Base-by-base conservation (phyloP, 2,888 invertebrate species). In the Itoplectis maculator region DNA sequence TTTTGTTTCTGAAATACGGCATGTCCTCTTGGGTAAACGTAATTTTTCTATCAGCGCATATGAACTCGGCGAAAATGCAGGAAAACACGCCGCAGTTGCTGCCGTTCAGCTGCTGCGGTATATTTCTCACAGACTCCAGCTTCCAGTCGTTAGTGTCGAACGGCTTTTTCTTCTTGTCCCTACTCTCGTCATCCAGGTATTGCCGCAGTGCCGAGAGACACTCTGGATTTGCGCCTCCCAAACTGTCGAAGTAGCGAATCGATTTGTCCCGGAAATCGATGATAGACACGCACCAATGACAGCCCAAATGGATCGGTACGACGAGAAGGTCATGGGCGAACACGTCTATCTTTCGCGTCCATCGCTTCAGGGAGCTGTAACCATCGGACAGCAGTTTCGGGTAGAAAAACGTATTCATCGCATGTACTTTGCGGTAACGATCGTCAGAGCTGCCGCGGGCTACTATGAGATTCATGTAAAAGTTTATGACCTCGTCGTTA, bases 51-150 rank as follows among this genome's bases (percentile, higher is more conserved):
- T 95, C 94, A 68, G 98, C 95, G 0, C 96, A 94, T 37, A 97
- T 93, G 93, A 97, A 99, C 93, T 99, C 99, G 0, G 99, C 99
- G 94, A 97, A 99, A 91, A 98, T 98, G 93, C 99, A 99, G 29
- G 98, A 95, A 93, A 99, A 99, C 94, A 99, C 97, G 6, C 99
- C 99, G 93, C 99, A 99, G 93, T 99, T 99, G 91, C 97, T 97
- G 74, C 98, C 98, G 93, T 99, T 99, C 95, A 96, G 96, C 92
- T 99, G 99, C 87, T 97, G 97, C 0, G 99, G 99, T 87, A 98
- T 97, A 90, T 97, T 95, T 89, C 94, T 95, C 0, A 96, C 94
- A 87, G 95, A 95, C 85, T 95, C 95, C 0, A 95, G 93, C 40
- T 90, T 93, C 95, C 97, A 98, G 1, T 94, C 95, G 0, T 92